phyloP scores from a whole-genome alignment of 2,113 vertebrate species.

The Nyctereutes procyonoides region DNA sequence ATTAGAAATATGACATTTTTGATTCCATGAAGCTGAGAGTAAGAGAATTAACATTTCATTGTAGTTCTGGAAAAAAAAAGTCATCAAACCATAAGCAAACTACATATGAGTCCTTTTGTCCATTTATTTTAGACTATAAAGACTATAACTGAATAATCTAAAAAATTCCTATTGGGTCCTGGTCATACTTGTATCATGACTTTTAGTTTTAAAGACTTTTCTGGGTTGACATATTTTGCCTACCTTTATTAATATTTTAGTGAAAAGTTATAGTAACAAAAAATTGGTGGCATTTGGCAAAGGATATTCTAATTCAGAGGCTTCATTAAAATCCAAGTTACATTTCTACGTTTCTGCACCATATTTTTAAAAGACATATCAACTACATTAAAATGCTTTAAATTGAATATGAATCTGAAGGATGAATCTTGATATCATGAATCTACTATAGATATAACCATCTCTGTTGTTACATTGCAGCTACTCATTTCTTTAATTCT shows the following conservation, averaged over 20 bases:
- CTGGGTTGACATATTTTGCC: neutral
- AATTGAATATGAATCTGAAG: neutral
- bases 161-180: neutral
- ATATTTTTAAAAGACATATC: neutral
- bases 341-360: neutral
- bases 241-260: neutral
- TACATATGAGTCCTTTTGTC: neutral
- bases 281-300: neutral
- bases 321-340: neutral
- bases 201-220: neutral
- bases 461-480: neutral
- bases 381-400: neutral
- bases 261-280: neutral
- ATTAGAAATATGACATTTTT: neutral
- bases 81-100: neutral
- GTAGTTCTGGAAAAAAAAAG: neutral
- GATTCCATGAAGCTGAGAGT: neutral
- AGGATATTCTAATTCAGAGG: neutral
- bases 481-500: neutral
- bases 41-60: neutral
- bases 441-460: neutral
- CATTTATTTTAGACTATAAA: neutral
- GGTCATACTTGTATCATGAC: neutral
- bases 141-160: neutral
- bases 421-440: neutral